Conservation (phyloP, 2,113 vertebrate species). For the Neopipo cinnamomea region DNA sequence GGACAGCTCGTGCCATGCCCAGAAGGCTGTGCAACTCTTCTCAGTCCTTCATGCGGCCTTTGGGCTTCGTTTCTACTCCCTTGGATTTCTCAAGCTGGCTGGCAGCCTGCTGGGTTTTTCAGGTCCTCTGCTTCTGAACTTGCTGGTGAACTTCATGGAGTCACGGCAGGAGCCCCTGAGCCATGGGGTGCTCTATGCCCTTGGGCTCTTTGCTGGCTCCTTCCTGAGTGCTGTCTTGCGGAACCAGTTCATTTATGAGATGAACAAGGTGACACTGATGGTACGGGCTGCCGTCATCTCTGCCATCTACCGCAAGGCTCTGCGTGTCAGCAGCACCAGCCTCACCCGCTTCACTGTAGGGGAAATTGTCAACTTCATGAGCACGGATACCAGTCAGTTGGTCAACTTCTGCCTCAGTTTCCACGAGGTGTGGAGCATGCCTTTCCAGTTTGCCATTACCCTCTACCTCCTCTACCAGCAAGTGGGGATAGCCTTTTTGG, state of each 20-base stretch:
- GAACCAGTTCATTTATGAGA: constrained; percentile 85
- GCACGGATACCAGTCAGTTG: constrained; percentile 85
- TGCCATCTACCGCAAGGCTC: constrained; percentile 84
- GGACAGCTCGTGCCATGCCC: neutral
- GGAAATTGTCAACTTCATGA: constrained; percentile 92
- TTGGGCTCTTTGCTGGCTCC: constrained; percentile 83
- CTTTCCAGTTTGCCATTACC: constrained; percentile 83
- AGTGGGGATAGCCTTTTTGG: constrained; percentile 89
- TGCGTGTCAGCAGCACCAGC: constrained; percentile 78
- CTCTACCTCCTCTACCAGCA: constrained; percentile 92
- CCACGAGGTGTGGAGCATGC: constrained; percentile 93
- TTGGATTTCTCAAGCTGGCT: constrained; percentile 84
- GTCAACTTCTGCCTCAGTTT: constrained; percentile 90
- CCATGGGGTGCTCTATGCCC: constrained; percentile 79
- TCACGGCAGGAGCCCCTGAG: constrained; percentile 79
- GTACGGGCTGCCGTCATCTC: constrained; percentile 81
- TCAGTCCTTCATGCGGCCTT: constrained; percentile 83
- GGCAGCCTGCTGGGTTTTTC: constrained; percentile 82
- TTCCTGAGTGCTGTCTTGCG: constrained; percentile 80
- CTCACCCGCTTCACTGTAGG: constrained; percentile 78
- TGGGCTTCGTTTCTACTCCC: constrained; percentile 79
- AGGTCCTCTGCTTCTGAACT: constrained; percentile 87
- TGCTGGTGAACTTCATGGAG: constrained; percentile 90
- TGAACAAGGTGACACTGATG: constrained; percentile 82
- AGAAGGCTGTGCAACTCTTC: constrained; percentile 62